A percentile compares a stretch with the other conserved stretches of the same genome.
Conservation (phyloP, 2,888 invertebrate genomes). For the Conomelus anceps region DNA sequence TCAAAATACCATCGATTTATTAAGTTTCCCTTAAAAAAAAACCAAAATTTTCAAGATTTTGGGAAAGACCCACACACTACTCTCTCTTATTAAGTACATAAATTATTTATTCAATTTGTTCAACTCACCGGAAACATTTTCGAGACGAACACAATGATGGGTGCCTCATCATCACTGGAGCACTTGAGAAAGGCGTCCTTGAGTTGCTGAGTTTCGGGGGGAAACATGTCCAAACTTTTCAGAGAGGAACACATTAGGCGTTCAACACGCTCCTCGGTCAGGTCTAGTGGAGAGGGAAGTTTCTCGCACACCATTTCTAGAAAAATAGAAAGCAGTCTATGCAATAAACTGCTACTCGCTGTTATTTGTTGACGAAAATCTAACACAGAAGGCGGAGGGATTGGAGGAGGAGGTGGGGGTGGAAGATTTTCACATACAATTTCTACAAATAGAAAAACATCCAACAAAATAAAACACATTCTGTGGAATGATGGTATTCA, state of each 20-base stretch:
- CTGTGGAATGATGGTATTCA: no score
- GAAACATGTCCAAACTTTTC: conserved; percentile 59
- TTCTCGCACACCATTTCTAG: conserved; percentile 66
- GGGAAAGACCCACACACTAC: not conserved
- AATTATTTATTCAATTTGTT: conserved; percentile 18
- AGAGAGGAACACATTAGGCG: conserved; percentile 71
- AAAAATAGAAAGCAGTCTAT: conserved; percentile 8
- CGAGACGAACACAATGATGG: conserved; percentile 58
- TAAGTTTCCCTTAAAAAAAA: no score
- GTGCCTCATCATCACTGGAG: conserved; percentile 55
- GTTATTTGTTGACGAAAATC: no score
- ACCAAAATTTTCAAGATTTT: not conserved
- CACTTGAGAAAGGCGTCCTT: conserved; percentile 64
- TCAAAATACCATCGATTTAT: no score
- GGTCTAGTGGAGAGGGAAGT: conserved; percentile 73
- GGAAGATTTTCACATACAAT: no score
- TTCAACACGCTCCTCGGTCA: conserved; percentile 70
- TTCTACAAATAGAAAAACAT: no score
- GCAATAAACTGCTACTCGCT: no score
- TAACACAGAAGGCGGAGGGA: no score
- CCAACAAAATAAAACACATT: no score
- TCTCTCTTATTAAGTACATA: not conserved
- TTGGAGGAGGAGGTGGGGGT: no score
- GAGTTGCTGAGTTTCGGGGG: conserved; percentile 60
- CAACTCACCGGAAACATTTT: conserved; percentile 78